These are phyloP conservation scores for Lutraria lutraria DNA, from an alignment of 2,888 invertebrate genomes.

Conservation along the genomic window DNA sequence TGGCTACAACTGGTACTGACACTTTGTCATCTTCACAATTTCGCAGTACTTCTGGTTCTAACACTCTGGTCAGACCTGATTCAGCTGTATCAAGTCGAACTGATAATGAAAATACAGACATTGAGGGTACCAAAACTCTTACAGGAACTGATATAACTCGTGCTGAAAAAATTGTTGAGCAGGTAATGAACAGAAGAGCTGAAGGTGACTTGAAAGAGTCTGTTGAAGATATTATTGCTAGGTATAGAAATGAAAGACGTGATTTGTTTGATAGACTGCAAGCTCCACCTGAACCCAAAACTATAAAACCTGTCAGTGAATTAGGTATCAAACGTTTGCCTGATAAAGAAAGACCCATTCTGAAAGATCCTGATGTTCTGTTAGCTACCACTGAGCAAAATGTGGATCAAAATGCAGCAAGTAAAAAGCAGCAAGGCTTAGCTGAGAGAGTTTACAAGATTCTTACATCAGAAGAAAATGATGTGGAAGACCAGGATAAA, in stretches of 20 bases:
- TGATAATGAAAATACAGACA: conserved; percentile 51
- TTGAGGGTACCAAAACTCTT: conserved; percentile 58
- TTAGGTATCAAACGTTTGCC: not conserved
- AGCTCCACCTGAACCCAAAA: conserved; percentile 38
- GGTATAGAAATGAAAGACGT: conserved; percentile 71
- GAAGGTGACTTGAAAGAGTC: conserved; percentile 68
- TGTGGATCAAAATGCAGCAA: not conserved
- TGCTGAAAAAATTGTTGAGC: conserved; percentile 62
- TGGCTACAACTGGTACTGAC: conserved; percentile 66
- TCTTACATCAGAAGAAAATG: conserved; percentile 49
- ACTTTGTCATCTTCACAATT: conserved; percentile 52
- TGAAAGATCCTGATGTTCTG: conserved; percentile 38
- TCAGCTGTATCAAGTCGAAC: conserved; percentile 59
- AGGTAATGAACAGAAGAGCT: conserved; percentile 63
- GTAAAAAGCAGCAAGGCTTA: conserved; percentile 52
- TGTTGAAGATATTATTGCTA: conserved; percentile 78
- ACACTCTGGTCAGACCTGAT: conserved; percentile 61
- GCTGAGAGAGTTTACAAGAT: conserved; percentile 67
- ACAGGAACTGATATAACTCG: conserved; percentile 60
- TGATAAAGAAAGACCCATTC: conserved; percentile 19
- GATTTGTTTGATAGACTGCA: conserved; percentile 71
- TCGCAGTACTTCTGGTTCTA: conserved; percentile 42
- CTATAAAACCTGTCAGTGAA: not conserved
- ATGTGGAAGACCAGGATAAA: conserved; percentile 30
- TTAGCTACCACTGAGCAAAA: conserved; percentile 11